Base-by-base conservation (phyloP, 2,888 invertebrate species). In the Cheilosia variabilis region DNA sequence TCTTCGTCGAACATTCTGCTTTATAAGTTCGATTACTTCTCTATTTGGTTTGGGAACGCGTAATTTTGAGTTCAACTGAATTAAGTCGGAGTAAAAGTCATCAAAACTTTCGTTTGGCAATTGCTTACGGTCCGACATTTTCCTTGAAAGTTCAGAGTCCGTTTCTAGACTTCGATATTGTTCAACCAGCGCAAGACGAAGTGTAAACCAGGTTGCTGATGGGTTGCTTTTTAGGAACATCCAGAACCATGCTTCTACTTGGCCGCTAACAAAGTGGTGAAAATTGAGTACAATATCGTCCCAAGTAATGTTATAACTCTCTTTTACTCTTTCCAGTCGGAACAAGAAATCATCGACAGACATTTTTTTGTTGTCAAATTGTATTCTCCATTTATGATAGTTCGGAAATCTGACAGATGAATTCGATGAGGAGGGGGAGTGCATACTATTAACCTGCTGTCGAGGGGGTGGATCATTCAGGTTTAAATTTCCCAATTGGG, bases 111-210 rank as follows among this genome's bases (percentile, higher is more conserved):
- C 47, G 4, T 50, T 6, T 6, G 47, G 10, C 0, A 9, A 17
- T 27, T 53, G 53, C 13, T 7, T 27, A 4, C 53, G 10, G 4
- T 53, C 27, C 0, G 53, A 24, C 53, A 53, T 52, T 22, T 24
- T 71, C 19, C 71, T 4, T 0, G 24, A 50, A 0, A 71, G 17
- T n/a, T 71, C 71, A 0, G n/a, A 50, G 4, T 60, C 71, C 2
- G 50, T 50, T 37, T 71, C 71, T 0, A 71, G 13, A 9, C 17
- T 60, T 4, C 71, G 22, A 22, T 58, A 71, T 7, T 71, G 50
- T 4, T 71, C 71, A 6, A 37, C 4, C 10, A 24, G 0, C 17
- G 34, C 13, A 71, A 41, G 17, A 15, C 58, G 13, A 60, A 62
- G 41, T 41, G 34, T 15, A 1, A 5, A 9, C 50, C 24, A 17